These are phyloP conservation scores for Etheostoma spectabile DNA, from an alignment of 2,113 vertebrate genomes.

Conservation along the genomic window DNA sequence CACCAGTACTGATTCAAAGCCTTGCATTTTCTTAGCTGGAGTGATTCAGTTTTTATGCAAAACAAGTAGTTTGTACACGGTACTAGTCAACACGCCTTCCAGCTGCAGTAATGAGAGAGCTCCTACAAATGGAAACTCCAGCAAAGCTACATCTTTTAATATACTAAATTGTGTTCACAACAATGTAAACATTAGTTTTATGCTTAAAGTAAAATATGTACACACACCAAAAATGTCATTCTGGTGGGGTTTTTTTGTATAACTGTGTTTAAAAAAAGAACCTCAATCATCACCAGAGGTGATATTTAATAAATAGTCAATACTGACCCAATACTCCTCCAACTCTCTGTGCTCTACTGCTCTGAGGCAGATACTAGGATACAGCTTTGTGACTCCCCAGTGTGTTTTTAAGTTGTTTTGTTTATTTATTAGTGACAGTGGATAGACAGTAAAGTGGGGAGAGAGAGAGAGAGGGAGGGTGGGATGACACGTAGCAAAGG, in stretches of 20 bases:
- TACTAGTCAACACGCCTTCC: neutral
- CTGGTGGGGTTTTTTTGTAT: neutral
- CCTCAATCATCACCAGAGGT: constrained; percentile 19
- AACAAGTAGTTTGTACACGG: neutral
- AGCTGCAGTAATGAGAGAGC: neutral
- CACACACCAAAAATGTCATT: neutral
- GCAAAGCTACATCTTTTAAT: constrained; percentile 6
- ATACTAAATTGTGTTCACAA: constrained; percentile 47
- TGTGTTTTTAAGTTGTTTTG: neutral
- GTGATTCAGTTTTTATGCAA: neutral
- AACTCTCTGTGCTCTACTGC: neutral
- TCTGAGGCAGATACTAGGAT: neutral
- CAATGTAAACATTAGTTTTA: constrained; percentile 61
- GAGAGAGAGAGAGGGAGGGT: no score
- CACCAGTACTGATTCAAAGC: neutral
- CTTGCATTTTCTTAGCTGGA: constrained; percentile 2
- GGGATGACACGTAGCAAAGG: no score
- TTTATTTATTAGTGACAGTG: no score
- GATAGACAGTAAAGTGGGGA: no score
- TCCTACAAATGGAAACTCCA: no score
- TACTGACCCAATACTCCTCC: neutral
- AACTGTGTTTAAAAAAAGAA: neutral
- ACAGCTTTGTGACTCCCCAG: no score
- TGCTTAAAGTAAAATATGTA: constrained; percentile 40
- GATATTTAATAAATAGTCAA: neutral